phyloP scores from a whole-genome alignment of 2,797 vertebrate species.

The Sebastes steindachneri region DNA sequence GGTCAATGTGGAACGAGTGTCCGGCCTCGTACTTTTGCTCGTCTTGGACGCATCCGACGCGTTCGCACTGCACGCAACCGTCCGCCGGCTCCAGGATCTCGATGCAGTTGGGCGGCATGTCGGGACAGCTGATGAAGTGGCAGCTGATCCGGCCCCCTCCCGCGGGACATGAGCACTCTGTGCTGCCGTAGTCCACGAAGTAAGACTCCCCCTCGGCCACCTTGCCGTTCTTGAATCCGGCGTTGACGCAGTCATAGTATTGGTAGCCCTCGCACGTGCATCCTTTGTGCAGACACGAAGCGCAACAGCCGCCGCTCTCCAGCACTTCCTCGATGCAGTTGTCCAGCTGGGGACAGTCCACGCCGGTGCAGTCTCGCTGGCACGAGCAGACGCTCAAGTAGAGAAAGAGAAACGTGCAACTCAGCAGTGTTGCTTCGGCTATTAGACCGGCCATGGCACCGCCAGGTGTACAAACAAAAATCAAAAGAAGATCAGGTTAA shows the following conservation, averaged over 20 bases:
- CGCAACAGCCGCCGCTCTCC: constrained; percentile 87
- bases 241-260: constrained; percentile 93
- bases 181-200: constrained; percentile 97
- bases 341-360: constrained; percentile 85
- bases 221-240: constrained; percentile 90
- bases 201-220: constrained; percentile 94
- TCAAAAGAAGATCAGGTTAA: constrained; percentile 11
- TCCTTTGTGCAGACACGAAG: constrained; percentile 87
- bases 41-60: constrained; percentile 86
- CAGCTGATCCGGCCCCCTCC: constrained; percentile 94
- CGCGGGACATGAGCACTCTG: constrained; percentile 91
- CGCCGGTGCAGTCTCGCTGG: constrained; percentile 88
- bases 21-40: constrained; percentile 90
- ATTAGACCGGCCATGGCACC: constrained; percentile 40
- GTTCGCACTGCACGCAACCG: constrained; percentile 89
- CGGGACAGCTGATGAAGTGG: constrained; percentile 93
- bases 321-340: constrained; percentile 91
- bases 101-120: constrained; percentile 92
- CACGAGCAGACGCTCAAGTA: constrained; percentile 39
- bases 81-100: constrained; percentile 86
- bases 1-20: constrained; percentile 89
- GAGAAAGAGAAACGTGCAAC: constrained; percentile 63
- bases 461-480: not conserved
- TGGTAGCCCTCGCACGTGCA: constrained; percentile 95
- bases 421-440: constrained; percentile 27